These are phyloP conservation scores for Leptinotarsa defecta DNA, from an alignment of 1,140 invertebrate genomes.

Conservation along the genomic window DNA sequence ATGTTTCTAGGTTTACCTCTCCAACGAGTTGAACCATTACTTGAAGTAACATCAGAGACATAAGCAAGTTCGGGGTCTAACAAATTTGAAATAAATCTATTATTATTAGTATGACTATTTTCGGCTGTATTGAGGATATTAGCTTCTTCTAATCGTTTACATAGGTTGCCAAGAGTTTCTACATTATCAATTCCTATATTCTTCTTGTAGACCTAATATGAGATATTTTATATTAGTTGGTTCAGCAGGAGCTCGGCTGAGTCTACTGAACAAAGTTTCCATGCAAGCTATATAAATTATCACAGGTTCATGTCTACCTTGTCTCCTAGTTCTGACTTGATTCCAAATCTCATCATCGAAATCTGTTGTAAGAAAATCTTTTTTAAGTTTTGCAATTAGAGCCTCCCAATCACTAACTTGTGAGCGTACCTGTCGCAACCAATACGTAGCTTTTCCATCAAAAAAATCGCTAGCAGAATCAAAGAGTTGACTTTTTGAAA, in stretches of 20 bases:
- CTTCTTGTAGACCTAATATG: background rate
- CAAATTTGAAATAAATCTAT: background rate
- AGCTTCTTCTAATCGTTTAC: conserved; percentile 7
- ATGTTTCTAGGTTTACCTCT: background rate
- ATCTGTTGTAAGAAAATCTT: background rate
- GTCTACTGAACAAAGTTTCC: background rate
- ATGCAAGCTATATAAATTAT: conserved; percentile 8
- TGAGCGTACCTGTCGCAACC: conserved; percentile 41
- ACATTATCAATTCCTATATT: background rate
- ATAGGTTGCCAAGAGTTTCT: background rate
- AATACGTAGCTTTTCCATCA: conserved; percentile 46
- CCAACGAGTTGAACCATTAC: background rate
- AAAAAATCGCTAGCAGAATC: background rate
- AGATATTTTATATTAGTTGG: background rate
- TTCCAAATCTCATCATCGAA: conserved; percentile 10
- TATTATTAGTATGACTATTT: background rate
- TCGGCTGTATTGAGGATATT: background rate
- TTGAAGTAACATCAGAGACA: background rate
- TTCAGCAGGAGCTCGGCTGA: background rate
- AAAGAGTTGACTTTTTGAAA: background rate
- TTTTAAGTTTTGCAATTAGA: background rate
- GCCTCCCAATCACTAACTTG: background rate
- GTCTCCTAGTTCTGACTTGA: background rate
- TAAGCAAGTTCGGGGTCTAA: background rate
- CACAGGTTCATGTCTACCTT: background rate